Base-by-base conservation (phyloP, 2,888 invertebrate species). In the Saturnia pavonia region DNA sequence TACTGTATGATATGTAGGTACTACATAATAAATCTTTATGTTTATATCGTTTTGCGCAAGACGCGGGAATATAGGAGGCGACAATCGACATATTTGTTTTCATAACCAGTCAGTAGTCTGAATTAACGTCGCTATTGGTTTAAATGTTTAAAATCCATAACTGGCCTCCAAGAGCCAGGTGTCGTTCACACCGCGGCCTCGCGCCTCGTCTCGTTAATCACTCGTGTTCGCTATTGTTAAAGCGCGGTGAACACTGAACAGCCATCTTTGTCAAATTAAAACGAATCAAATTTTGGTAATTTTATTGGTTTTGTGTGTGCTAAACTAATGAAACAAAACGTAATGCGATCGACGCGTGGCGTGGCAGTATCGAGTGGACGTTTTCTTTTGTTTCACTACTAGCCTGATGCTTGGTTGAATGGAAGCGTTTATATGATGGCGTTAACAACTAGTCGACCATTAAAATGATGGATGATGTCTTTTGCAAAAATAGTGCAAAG, bases 181-280 rank as follows among this genome's bases (percentile, higher is more conserved):
- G 94, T 94, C 94, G 94, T 94, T 94, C 94, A 94, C 94, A 94
- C 94, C 93, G 94, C 93, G 94, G 93, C 94, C 92, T 92, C 92
- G 92, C 92, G 92, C 91, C 92, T 92, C 92, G 92, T 92, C 93
- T 93, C 92, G 91, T 92, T 92, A 94, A 92, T 92, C 92, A 92
- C 91, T 91, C 92, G 91, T 90, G 90, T 90, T 90, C 90, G 91
- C 92, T 93, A 92, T 92, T 93, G 93, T 92, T 91, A 90, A 90
- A 60, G 57, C 27, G 57, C 57, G 57, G 25, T 60, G 88, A 88
- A 91, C 91, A 88, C 88, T 88, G 91, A 89, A 91, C 92, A 91
- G 92, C 93, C 93, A 94, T 94, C 92, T 93, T 94, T 92, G 92
- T 94, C 92, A 91, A 93, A 92, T 92, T 92, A 93, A 85, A 85